A percentile compares a stretch with the other conserved stretches of the same genome.
Evolutionary conservation across 2,797 vertebrate species (phyloP).

Genomic region (Furcifer pardalis): DNA sequence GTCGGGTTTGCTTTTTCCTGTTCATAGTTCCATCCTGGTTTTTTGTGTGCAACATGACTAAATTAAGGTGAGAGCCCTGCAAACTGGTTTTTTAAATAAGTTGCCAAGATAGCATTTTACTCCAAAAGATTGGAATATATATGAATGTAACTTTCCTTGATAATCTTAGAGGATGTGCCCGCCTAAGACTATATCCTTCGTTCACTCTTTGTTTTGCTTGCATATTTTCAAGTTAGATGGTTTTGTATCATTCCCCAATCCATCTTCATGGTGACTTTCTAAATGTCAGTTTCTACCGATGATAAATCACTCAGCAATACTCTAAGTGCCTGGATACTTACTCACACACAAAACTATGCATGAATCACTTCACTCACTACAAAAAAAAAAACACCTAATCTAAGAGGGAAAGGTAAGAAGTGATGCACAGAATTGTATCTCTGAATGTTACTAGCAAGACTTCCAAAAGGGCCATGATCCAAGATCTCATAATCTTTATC

Average conservation of each 20-base stretch:
- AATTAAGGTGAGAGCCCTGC: neutral
- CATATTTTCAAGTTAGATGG: constrained; percentile 24
- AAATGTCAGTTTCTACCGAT: constrained; percentile 2
- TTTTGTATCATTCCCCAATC: neutral
- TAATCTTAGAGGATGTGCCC: neutral
- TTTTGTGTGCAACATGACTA: neutral
- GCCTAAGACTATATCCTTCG: neutral
- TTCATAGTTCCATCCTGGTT: neutral
- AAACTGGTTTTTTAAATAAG: neutral
- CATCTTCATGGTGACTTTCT: neutral
- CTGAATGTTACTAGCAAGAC: neutral
- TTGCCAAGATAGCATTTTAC: neutral
- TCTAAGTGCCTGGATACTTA: constrained; percentile 5
- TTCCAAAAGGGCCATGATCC: neutral
- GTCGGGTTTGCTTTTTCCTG: neutral
- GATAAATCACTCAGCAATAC: constrained; percentile 18
- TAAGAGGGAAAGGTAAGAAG: neutral
- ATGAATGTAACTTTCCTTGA: neutral
- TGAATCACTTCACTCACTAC: neutral
- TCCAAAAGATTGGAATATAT: neutral
- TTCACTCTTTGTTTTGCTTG: constrained; percentile 27
- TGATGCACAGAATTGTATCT: neutral
- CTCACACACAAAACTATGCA: constrained; percentile 17
- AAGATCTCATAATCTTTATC: neutral
- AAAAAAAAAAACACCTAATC: constrained; percentile 45